These are phyloP conservation scores for Scartelaos histophorus DNA, from an alignment of 2,113 vertebrate species.

Conservation along the genomic window DNA sequence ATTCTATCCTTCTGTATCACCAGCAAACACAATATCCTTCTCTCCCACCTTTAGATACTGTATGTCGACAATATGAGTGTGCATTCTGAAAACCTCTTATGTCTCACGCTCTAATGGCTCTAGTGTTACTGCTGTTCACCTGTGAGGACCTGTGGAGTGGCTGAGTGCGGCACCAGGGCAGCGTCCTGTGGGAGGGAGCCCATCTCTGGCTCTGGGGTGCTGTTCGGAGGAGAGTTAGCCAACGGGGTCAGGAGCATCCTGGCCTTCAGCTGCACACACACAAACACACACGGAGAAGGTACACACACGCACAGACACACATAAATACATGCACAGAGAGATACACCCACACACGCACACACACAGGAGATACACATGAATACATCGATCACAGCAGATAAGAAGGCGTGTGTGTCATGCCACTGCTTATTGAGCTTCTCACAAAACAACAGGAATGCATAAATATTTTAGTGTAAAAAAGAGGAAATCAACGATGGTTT, in stretches of 20 bases:
- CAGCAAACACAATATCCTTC: not conserved
- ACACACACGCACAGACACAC: constrained; percentile 28
- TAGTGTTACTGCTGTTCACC: constrained; percentile 81
- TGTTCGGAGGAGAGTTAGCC: constrained; percentile 86
- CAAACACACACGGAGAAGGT: constrained; percentile 39
- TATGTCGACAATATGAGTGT: too few species aligned
- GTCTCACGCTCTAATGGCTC: not conserved
- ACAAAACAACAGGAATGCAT: constrained; percentile 2
- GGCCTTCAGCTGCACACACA: constrained; percentile 86
- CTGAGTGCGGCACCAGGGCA: constrained; percentile 86
- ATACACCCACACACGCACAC: constrained; percentile 11
- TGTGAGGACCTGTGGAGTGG: constrained; percentile 86
- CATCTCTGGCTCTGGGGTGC: constrained; percentile 90
- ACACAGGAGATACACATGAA: constrained; percentile 21
- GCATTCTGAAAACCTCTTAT: not conserved
- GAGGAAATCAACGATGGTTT: not conserved
- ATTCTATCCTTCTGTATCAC: too few species aligned
- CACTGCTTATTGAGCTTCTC: not conserved
- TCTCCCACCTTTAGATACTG: too few species aligned
- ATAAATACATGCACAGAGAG: constrained; percentile 15
- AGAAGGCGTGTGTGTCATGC: not conserved
- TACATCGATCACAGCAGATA: constrained; percentile 3
- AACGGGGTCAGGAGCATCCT: constrained; percentile 87
- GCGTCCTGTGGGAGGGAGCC: constrained; percentile 93
- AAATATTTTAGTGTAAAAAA: constrained; percentile 6